These are phyloP conservation scores for Phthorimaea operculella DNA, from an alignment of 1,140 invertebrate genomes.

Conservation along the genomic window DNA sequence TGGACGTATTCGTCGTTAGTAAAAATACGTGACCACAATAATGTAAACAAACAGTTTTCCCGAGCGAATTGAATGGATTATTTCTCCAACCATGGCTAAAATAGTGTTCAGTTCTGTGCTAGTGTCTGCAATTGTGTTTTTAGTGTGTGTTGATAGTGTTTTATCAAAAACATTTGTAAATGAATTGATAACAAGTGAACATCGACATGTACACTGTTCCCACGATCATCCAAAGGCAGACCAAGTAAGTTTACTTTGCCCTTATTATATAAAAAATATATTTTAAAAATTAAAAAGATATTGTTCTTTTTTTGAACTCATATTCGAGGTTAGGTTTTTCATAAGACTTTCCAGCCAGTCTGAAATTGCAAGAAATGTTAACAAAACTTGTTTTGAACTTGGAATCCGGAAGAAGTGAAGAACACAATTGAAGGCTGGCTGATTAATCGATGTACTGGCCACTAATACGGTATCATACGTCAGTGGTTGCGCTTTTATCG, in stretches of 20 bases:
- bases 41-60: slow-evolving; percentile 1
- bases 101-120: slow-evolving; percentile 12
- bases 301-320: slow-evolving; percentile 11
- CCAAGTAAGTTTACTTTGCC: slow-evolving; percentile 37
- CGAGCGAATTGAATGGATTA: neutral
- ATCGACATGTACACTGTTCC: slow-evolving; percentile 43
- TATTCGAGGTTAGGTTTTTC: slow-evolving; percentile 6
- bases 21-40: neutral
- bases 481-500: no score
- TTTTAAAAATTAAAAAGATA: slow-evolving; percentile 10
- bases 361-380: no score
- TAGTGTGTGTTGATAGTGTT: slow-evolving; percentile 27
- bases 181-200: slow-evolving; percentile 28
- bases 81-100: neutral
- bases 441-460: no score
- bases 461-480: no score
- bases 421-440: no score
- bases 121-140: slow-evolving; percentile 17
- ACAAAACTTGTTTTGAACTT: no score
- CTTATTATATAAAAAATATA: no score
- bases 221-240: slow-evolving; percentile 55
- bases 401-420: no score
- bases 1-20: neutral
- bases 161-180: slow-evolving; percentile 20
- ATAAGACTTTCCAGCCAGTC: neutral